Evolutionary conservation across 2,797 vertebrate genomes (phyloP), one percentile per base, ranked within the genome.

Genomic region (Pagetopsis macropterus): DNA sequence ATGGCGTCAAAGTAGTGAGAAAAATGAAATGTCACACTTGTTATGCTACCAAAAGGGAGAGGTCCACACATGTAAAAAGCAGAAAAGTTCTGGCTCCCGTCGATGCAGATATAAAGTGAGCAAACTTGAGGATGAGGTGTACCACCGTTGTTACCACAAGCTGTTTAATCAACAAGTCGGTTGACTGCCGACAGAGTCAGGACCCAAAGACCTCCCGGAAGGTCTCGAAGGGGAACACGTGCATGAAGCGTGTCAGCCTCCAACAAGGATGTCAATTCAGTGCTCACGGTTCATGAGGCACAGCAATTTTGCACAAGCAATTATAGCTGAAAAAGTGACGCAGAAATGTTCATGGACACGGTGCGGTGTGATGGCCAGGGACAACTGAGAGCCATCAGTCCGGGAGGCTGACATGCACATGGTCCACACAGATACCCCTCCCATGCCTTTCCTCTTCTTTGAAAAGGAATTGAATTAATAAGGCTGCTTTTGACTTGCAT

Each of bases 1-100:
- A 5, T 89, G 85, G 89, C 84, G 78, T 89, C 82, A 90, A 88
- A 50, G 67, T 15, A 70, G 63, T 76, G 83, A 19, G 48, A 87
- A 56, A 45, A 65, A 68, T 7, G 8, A 16, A n/a, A 74, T 88
- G 65, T 72, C 87, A 83, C 76, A 50, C 70, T 19, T 44, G 9
- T 12, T 37, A 6, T 56, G 43, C 59, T 73, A 77, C 68, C 44
- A 68, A 61, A 3, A 46, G 50, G 33, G 37, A 64, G 15, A 70
- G 55, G 78, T 48, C 64, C 21, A 51, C 54, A 58, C 46, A 68
- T 62, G 76, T 40, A 65, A 23, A 52, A 33, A 45, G 41, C 7
- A 62, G 16, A 58, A 27, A 57, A 54, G 64, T 72, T 83, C 31
- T 48, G 50, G 48, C 19, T 19, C 2, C 9, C 7, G 5, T 70